Conservation (phyloP, 2,113 vertebrate genomes). For the Stomatorhinus ivindoensis region DNA sequence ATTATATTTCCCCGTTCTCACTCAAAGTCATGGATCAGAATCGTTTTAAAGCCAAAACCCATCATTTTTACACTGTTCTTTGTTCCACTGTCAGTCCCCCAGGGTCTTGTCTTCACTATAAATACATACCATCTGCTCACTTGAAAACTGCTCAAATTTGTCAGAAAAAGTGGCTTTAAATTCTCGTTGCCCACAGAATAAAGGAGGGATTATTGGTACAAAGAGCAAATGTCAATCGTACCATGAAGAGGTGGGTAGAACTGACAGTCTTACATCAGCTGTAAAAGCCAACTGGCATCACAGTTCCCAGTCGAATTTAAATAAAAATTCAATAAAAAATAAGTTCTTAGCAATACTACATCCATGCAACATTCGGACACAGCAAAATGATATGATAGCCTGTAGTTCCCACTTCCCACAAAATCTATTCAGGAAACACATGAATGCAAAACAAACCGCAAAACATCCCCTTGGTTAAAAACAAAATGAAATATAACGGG, state of each 20-base stretch:
- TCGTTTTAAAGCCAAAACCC: neutral
- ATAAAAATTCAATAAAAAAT: too few relatives aligned
- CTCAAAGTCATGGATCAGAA: neutral
- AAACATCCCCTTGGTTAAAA: neutral
- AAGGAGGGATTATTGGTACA: neutral
- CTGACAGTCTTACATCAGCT: neutral
- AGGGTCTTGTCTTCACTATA: neutral
- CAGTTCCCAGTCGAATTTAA: neutral
- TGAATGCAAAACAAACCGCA: neutral
- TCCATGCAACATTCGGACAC: neutral
- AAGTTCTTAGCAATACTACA: neutral
- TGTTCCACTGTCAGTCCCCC: constrained; percentile 3
- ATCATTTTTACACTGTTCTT: neutral
- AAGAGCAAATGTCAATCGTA: neutral
- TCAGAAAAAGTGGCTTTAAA: neutral
- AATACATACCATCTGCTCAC: neutral
- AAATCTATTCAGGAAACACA: neutral
- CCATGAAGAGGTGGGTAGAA: neutral
- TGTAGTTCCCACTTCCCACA: neutral
- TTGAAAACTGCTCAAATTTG: neutral
- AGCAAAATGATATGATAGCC: neutral
- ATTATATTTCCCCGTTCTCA: neutral
- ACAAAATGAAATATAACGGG: neutral
- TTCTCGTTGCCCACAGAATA: neutral
- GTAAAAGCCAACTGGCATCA: neutral